Base-by-base conservation (phyloP, 2,113 vertebrate genomes). In the Anser brachyrhynchus region DNA sequence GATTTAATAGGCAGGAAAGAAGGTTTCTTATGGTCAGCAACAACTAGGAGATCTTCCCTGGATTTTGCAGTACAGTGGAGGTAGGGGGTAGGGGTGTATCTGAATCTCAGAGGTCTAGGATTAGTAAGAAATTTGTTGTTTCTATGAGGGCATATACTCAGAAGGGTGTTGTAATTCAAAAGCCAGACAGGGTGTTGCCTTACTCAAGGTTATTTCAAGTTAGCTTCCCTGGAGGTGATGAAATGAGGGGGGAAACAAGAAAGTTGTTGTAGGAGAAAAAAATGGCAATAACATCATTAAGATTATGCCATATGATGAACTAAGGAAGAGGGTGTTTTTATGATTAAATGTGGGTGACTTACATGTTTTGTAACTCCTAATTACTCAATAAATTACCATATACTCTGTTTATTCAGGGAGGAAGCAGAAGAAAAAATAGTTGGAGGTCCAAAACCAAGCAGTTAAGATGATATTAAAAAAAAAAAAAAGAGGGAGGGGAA, bases 381-480 rank as follows among this genome's bases (percentile, higher is more conserved):
- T 95, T 96, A 84, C 86, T 96, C 74, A 92, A 92, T 96, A 94
- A 95, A 95, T 95, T 95, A 91, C 86, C 81, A 89, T 93, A 82
- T 82, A 23, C 19, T 96, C 41, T 93, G 79, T 95, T 96, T 96
- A 91, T 87, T 73, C 54, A 94, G 66, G 93, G 65, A 84, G 70
- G 84, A 94, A 95, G 58, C 49, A 92, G 71, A 87, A 96, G 39
- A 72, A 94, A 95, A 95, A 94, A 81, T 69, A 92, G 57, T 51
- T 94, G 31, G 86, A 79, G 70, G 92, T 92, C 74, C 83, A 95
- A 94, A 93, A 76, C 31, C 58, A 95, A 86, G 77, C 54, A 84
- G 74, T 87, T 89, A 95, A 89, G 74, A 95, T 82, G 93, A 75
- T 73, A 94, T 87, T 41, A 39, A 41, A 91, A 92, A 96, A 95